These are phyloP conservation scores for Raja brachyura DNA, from an alignment of 2,113 vertebrate genomes.

Conservation along the genomic window DNA sequence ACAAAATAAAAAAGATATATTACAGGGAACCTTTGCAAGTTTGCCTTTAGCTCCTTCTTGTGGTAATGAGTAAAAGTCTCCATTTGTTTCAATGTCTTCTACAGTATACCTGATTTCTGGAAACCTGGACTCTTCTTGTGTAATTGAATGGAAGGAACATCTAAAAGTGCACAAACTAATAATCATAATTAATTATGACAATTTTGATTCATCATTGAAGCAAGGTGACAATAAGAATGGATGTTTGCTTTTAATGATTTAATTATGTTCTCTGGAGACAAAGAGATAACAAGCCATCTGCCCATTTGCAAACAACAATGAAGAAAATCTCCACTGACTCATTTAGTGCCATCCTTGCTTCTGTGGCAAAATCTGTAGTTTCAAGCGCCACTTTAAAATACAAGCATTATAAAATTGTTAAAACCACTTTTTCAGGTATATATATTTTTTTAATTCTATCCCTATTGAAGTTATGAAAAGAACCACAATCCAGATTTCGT, in stretches of 20 bases:
- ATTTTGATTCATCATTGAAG: neutral
- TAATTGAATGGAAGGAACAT: neutral
- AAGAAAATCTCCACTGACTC: conserved; percentile 8
- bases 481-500: neutral
- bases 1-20: neutral
- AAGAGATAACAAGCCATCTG: neutral
- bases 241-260: neutral
- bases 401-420: neutral
- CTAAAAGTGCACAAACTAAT: neutral
- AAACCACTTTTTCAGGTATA: neutral
- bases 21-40: neutral
- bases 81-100: neutral
- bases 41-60: neutral
- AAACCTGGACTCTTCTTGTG: neutral
- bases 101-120: neutral
- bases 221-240: neutral
- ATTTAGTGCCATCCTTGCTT: neutral
- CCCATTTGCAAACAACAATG: neutral
- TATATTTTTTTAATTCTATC: neutral
- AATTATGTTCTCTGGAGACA: neutral
- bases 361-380: neutral
- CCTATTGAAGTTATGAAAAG: neutral
- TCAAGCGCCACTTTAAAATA: neutral
- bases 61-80: neutral
- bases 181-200: neutral